Base-by-base conservation (phyloP, 2,113 vertebrate genomes). In the Pionites leucogaster region DNA sequence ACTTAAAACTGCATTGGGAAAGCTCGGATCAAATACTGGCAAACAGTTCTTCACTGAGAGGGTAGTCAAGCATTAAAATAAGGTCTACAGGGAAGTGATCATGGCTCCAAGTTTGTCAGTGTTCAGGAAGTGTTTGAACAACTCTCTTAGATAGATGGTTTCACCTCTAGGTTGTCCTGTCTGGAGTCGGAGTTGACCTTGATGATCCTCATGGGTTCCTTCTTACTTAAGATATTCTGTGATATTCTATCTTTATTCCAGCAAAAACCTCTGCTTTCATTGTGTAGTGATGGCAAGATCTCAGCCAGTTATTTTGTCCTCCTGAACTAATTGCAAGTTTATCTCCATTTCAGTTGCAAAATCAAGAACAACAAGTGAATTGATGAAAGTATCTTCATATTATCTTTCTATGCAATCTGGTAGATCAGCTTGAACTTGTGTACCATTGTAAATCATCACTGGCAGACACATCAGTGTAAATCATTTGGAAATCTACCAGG, bases 141-240 rank as follows among this genome's bases (percentile, higher is more conserved):
- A 22, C 2, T 1, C 24, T 53, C 29, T 52, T 14, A 41, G 50
- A 60, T 53, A 28, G 7, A 13, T 11, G 9, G 17, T 46, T 87
- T 83, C 69, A 52, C 11, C 42, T 83, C 44, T 46, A 75, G 41
- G 28, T 44, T 83, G 33, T 11, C 33, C 29, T 68, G 22, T 33
- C 47, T 63, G 67, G 28, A 82, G 46, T 60, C 22, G 13, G 41
- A 78, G 29, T 72, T 55, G n/a, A 24, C 55, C 31, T 17, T 4
- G 0, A 13, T 20, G 18, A 64, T 75, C 13, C 22, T 64, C 2
- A 0, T 33, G 9, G 12, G 25, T 63, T 17, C 14, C 7, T 88
- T 75, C 42, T 44, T 59, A 18, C 13, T 33, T n/a, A 27, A 50
- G 18, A 23, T 84, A 70, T 47, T 80, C 42, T 42, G 8, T 28